These are phyloP conservation scores for Paraescarpia echinospica DNA, from an alignment of 1,140 invertebrate species.

Conservation along the genomic window DNA sequence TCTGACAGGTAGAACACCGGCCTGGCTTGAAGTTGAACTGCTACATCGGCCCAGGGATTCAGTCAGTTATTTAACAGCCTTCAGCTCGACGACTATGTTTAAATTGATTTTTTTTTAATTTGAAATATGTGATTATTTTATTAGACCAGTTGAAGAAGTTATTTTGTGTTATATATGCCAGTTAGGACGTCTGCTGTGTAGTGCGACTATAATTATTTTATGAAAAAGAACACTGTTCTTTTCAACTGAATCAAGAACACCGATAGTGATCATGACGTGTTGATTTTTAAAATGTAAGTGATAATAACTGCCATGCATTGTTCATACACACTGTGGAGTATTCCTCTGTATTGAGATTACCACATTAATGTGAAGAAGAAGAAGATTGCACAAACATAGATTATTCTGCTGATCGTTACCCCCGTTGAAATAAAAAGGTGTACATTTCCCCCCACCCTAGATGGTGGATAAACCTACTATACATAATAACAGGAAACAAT, in stretches of 20 bases:
- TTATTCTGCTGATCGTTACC: too few relatives aligned
- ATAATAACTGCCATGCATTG: too few relatives aligned
- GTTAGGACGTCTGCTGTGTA: neutral
- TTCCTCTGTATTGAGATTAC: too few relatives aligned
- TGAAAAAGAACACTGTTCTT: too few relatives aligned
- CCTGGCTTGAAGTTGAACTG: neutral
- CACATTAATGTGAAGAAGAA: too few relatives aligned
- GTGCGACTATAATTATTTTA: neutral
- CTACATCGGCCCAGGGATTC: neutral
- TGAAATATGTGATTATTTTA: neutral
- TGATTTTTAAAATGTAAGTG: too few relatives aligned
- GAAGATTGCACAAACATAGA: too few relatives aligned
- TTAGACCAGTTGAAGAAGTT: neutral
- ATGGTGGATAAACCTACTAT: neutral
- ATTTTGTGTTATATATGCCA: neutral
- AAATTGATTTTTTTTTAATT: neutral
- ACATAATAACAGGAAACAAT: neutral
- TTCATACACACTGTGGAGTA: too few relatives aligned
- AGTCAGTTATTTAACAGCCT: neutral
- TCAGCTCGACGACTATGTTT: neutral
- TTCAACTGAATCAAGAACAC: too few relatives aligned
- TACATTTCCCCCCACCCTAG: too few relatives aligned
- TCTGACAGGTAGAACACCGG: neutral
- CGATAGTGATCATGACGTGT: too few relatives aligned
- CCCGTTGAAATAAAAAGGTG: too few relatives aligned